A percentile compares a stretch with the other conserved stretches of the same genome.
Conservation (phyloP, 2,888 invertebrate genomes). For the Orthosia gothica region DNA sequence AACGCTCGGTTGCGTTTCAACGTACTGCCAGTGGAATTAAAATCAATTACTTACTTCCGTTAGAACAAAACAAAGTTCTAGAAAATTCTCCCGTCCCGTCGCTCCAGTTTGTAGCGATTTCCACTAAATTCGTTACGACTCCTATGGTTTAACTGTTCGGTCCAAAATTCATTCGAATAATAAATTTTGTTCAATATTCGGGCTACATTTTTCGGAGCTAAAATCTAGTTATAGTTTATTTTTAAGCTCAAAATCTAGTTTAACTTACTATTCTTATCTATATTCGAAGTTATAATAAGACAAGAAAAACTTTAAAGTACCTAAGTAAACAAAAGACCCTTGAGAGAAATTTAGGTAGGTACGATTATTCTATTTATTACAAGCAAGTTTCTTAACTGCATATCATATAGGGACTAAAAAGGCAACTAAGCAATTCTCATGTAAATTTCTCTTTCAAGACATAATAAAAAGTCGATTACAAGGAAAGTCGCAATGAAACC, state of each 20-base stretch:
- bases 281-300: background rate
- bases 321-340: background rate
- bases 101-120: conserved; percentile 75
- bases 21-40: conserved; percentile 85
- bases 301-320: background rate
- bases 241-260: background rate
- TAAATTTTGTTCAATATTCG: conserved; percentile 39
- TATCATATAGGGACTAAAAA: conserved; percentile 57
- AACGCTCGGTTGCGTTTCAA: conserved; percentile 83
- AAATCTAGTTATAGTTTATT: conserved; percentile 11
- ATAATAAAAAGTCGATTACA: conserved; percentile 65
- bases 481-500: conserved; percentile 68
- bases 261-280: background rate
- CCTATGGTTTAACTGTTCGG: conserved; percentile 63
- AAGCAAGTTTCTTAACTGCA: conserved; percentile 41
- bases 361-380: conserved; percentile 29
- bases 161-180: conserved; percentile 65
- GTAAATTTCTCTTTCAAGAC: conserved; percentile 61
- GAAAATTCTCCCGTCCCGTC: conserved; percentile 73
- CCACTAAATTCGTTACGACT: conserved; percentile 71
- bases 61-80: conserved; percentile 82
- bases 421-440: conserved; percentile 64
- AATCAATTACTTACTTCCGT: conserved; percentile 85
- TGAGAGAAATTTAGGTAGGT: conserved; percentile 1
- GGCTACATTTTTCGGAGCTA: conserved; percentile 18